Evolutionary conservation across 2,113 vertebrate species (phyloP).

Genomic region (Archilochus colubris): DNA sequence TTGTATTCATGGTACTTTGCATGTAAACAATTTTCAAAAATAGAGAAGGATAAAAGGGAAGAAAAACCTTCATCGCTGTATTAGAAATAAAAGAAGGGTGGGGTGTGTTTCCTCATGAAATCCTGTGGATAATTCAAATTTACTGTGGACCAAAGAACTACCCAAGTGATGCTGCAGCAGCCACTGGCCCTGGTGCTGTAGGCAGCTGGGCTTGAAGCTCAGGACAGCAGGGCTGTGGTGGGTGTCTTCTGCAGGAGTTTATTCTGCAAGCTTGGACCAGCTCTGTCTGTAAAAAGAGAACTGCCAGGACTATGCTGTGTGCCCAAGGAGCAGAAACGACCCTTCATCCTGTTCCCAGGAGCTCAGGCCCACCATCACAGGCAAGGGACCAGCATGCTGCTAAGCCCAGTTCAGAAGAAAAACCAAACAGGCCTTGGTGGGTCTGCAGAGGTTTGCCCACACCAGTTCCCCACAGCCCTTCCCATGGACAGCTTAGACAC

Average conservation of each 20-base stretch:
- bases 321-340: not conserved
- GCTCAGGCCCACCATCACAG: not conserved
- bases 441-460: not conserved
- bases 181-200: rapidly evolving
- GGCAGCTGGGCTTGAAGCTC: not conserved
- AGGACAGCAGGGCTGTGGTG: not conserved
- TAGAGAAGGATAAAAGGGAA: not conserved
- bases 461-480: not conserved
- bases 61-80: not conserved
- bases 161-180: not conserved
- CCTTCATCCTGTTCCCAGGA: not conserved
- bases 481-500: rapidly evolving
- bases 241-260: not conserved
- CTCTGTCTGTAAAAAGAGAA: rapidly evolving
- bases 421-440: not conserved
- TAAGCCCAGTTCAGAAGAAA: not conserved
- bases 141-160: not conserved
- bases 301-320: too few species aligned
- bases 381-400: not conserved
- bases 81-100: not conserved
- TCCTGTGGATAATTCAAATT: not conserved
- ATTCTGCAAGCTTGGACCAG: not conserved
- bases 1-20: too few species aligned
- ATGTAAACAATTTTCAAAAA: not conserved
- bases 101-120: not conserved